A percentile compares a stretch with the other conserved stretches of the same genome.
phyloP scores from a whole-genome alignment of 2,797 vertebrate species.

The Ptychobarbus kaznakovi region DNA sequence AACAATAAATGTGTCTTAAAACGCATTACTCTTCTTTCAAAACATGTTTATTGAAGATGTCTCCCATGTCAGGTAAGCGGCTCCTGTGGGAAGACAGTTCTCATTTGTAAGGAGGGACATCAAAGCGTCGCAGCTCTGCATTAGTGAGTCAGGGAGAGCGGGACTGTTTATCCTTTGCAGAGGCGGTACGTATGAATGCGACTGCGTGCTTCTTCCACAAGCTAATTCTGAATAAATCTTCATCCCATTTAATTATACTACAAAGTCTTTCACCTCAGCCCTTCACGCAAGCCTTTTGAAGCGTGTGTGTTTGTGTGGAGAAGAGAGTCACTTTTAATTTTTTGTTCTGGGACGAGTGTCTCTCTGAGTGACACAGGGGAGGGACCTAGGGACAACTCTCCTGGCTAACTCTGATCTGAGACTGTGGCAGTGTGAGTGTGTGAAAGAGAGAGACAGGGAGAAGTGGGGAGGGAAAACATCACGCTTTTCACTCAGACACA shows the following conservation, averaged over 20 bases:
- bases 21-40: not conserved
- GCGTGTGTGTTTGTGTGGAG: slow-evolving; percentile 32
- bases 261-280: slow-evolving; percentile 59
- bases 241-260: slow-evolving; percentile 61
- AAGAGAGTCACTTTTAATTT: slow-evolving; percentile 49
- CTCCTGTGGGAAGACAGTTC: slow-evolving; percentile 37
- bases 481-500: slow-evolving; percentile 40
- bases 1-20: not conserved
- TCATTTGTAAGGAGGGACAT: slow-evolving; percentile 52
- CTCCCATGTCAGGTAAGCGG: slow-evolving; percentile 36
- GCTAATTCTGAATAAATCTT: slow-evolving; percentile 61
- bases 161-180: slow-evolving; percentile 54
- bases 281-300: slow-evolving; percentile 46
- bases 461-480: slow-evolving; percentile 38
- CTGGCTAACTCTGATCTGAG: slow-evolving; percentile 38
- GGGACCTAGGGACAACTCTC: slow-evolving; percentile 22
- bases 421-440: not conserved
- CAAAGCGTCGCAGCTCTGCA: slow-evolving; percentile 37
- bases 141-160: slow-evolving; percentile 29
- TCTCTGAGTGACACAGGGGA: slow-evolving; percentile 34
- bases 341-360: slow-evolving; percentile 41
- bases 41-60: slow-evolving; percentile 31
- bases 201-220: slow-evolving; percentile 39
- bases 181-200: slow-evolving; percentile 18
- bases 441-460: not conserved